Base-by-base conservation (phyloP, 2,888 invertebrate genomes). In the Rotaria socialis region DNA sequence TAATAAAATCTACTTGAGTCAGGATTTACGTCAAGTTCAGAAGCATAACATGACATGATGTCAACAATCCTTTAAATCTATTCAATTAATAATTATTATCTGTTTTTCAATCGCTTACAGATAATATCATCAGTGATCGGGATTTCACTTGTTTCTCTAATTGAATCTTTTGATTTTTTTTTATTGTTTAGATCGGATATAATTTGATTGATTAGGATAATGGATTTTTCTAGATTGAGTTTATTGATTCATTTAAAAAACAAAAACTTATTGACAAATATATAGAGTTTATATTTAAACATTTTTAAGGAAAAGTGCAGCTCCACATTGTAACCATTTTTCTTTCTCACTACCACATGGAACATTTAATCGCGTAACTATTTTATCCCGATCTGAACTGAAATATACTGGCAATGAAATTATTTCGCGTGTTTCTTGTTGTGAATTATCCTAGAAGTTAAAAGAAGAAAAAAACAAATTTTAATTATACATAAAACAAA, bases 351-450 rank as follows among this genome's bases (percentile, higher is more conserved):
- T 89, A 43, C 91, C 90, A 88, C 93, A 92, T 0, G 93, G 93
- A 41, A 93, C 90, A 85, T 92, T 91, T 85, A 93, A 89, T 85
- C 92, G 90, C 5, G 92, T 91, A 41, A 93, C 92, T 24, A 93
- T 91, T 87, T 91, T 90, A 86, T 93, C 92, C 74, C 93, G 89
- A n/a, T 91, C 91, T 55, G 91, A 91, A 87, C 92, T 92, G 88
- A 91, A 91, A 90, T 93, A 93, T 85, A 93, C 90, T 0, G 93
- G 93, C 52, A 93, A 89, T 27, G 91, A 90, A 58, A 92, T 91
- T 1, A n/a, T 41, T 89, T 89, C 84, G 91, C 91, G 85, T 90
- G 90, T n/a, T 89, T 88, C 67, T 89, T 88, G 87, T 91, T 91
- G 2, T 90, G 90, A 22, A 43, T 47, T 47, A n/a, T 80, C 80